phyloP scores from a whole-genome alignment of 2,888 invertebrate species.

The Scaptodrosophila latifasciaeformis region DNA sequence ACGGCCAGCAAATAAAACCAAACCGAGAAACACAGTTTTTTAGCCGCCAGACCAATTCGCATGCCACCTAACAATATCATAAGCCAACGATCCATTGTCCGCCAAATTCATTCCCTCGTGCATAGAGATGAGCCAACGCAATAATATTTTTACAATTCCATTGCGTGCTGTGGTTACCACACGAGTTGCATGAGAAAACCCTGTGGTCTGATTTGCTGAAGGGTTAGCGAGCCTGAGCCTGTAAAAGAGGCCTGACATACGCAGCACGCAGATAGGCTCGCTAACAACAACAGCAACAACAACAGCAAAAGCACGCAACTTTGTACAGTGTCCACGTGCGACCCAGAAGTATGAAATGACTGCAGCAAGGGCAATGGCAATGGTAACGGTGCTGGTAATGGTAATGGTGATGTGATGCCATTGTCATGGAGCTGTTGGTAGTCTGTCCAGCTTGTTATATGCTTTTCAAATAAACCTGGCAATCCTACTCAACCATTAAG shows the following conservation, averaged over 20 bases:
- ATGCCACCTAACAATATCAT: too few species aligned
- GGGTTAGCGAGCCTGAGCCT: not conserved
- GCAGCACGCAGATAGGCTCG: not conserved
- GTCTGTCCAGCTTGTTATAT: not conserved
- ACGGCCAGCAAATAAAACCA: conserved; percentile 1
- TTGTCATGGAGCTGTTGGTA: not conserved
- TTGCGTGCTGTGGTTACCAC: not conserved
- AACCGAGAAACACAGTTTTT: not conserved
- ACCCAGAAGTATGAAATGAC: not conserved
- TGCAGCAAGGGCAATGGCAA: not conserved
- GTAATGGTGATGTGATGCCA: not conserved
- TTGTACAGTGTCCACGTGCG: conserved; percentile 6
- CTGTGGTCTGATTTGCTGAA: not conserved
- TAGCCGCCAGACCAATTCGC: not conserved
- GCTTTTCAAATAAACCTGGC: not conserved
- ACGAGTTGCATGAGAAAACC: not conserved
- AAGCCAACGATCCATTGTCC: too few species aligned
- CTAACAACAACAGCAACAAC: too few species aligned
- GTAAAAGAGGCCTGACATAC: conserved; percentile 1
- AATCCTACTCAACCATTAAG: too few species aligned
- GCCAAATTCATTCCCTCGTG: not conserved
- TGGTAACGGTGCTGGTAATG: not conserved
- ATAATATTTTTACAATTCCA: conserved; percentile 7
- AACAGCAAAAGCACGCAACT: too few species aligned
- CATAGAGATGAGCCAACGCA: not conserved